These are phyloP conservation scores for Labeo rohita DNA, from an alignment of 2,113 vertebrate species.

Conservation along the genomic window DNA sequence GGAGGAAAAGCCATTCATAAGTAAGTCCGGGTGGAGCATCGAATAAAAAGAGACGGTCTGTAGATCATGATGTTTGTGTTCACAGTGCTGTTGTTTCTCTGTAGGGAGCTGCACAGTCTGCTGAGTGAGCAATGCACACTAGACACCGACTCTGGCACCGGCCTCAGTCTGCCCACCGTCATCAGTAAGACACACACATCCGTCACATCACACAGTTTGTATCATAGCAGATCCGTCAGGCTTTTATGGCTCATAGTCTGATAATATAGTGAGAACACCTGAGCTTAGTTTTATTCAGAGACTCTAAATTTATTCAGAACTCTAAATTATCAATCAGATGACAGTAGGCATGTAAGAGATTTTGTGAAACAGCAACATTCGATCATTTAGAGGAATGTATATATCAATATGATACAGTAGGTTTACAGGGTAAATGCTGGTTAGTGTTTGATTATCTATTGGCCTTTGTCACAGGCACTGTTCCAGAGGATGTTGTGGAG, in stretches of 20 bases:
- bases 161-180: constrained; percentile 85
- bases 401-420: background rate
- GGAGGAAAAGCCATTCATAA: constrained; percentile 95
- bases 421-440: background rate
- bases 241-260: too few relatives aligned
- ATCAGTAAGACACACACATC: constrained; percentile 79
- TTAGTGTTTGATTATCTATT: background rate
- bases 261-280: too few relatives aligned
- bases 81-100: constrained; percentile 27
- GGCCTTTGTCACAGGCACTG: constrained; percentile 75
- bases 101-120: constrained; percentile 87
- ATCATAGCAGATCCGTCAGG: too few relatives aligned
- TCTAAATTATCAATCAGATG: too few relatives aligned
- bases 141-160: constrained; percentile 85
- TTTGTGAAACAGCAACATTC: background rate
- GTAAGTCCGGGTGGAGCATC: constrained; percentile 73
- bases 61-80: background rate
- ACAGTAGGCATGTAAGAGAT: background rate
- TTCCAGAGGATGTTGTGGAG: constrained; percentile 93
- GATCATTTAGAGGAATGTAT: background rate
- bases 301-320: too few relatives aligned
- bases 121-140: constrained; percentile 92
- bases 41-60: constrained; percentile 57
- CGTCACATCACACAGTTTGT: too few relatives aligned
- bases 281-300: too few relatives aligned